These are phyloP conservation scores for Hydrocynus forskahlii DNA, from an alignment of 2,797 vertebrate genomes.

Conservation along the genomic window DNA sequence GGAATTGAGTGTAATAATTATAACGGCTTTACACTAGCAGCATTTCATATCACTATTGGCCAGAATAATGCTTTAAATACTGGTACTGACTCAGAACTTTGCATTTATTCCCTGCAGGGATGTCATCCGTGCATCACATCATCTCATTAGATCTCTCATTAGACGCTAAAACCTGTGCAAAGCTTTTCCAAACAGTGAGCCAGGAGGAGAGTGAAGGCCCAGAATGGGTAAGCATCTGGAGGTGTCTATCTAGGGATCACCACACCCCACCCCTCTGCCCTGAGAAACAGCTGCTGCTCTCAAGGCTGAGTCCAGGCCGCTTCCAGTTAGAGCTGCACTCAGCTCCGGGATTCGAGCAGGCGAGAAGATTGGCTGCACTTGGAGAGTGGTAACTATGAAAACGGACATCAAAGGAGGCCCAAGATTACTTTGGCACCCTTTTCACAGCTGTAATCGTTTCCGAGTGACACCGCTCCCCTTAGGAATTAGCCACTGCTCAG, in stretches of 20 bases:
- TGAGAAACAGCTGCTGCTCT: conserved; percentile 26
- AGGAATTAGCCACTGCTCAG: conserved; percentile 14
- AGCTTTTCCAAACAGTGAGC: conserved; percentile 26
- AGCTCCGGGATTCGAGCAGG: neutral
- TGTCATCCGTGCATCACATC: neutral
- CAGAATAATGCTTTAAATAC: neutral
- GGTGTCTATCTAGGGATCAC: conserved; percentile 24
- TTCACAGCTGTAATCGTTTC: conserved; percentile 33
- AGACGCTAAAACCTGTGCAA: neutral
- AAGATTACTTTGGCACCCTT: conserved; percentile 23
- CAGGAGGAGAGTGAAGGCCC: conserved; percentile 55
- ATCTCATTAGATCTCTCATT: neutral
- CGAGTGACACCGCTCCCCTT: neutral
- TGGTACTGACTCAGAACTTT: neutral
- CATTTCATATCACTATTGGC: no score
- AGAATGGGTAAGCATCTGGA: neutral
- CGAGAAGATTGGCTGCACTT: neutral
- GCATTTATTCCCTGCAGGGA: neutral
- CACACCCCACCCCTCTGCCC: neutral
- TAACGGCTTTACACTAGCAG: no score
- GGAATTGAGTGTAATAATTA: no score
- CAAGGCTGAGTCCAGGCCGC: conserved; percentile 45
- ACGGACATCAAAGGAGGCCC: conserved; percentile 30
- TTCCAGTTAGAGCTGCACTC: neutral
- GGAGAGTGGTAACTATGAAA: conserved; percentile 14